Base-by-base conservation (phyloP, 2,888 invertebrate species). In the Amiota mariae region DNA sequence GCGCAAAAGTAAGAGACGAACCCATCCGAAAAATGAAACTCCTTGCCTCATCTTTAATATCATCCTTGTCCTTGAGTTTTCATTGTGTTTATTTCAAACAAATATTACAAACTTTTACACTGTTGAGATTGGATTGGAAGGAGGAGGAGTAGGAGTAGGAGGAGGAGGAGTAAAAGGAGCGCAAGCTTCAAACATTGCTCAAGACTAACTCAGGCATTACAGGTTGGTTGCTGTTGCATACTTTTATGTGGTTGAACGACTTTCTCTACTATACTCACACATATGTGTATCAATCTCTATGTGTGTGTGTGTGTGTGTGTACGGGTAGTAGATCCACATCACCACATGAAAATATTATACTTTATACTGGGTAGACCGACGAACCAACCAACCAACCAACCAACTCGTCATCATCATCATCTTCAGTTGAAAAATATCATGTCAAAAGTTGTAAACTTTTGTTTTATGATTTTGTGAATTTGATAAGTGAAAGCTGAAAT, bases 361-460 rank as follows among this genome's bases (percentile, higher is more conserved):
- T 36, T 6, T 36, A 6, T 36, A 36, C 36, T 36, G 36, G 36
- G 36, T 4, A 36, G 36, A 36, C 3, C 36, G 36, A 36, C 36
- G 4, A 36, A 6, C 36, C 36, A 0, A 59, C 9, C 18, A 20
- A 4, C 24, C 9, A 57, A 15, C 6, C 57, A 57, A n/a, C n/a
- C n/a, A n/a, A n/a, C n/a, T 0, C 18, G 10, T n/a, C 15, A 51
- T 13, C 51, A 51, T 51, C 13, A 20, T 59, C 15, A 46, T 47
- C 47, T 57, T 24, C 57, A 73, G 70, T n/a, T 51, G 64, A 59
- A 66, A 77, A 80, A 78, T 78, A 80, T 81, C 78, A 82, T 84
- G 85, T 82, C 84, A 85, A 83, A 81, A 81, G 80, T 80, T 82
- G 75, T 80, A 78, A 84, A 82, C 81, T 83, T 85, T 85, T 80